These are phyloP conservation scores for Zaprionus lineosus DNA, from an alignment of 2,888 invertebrate species.

Conservation along the genomic window DNA sequence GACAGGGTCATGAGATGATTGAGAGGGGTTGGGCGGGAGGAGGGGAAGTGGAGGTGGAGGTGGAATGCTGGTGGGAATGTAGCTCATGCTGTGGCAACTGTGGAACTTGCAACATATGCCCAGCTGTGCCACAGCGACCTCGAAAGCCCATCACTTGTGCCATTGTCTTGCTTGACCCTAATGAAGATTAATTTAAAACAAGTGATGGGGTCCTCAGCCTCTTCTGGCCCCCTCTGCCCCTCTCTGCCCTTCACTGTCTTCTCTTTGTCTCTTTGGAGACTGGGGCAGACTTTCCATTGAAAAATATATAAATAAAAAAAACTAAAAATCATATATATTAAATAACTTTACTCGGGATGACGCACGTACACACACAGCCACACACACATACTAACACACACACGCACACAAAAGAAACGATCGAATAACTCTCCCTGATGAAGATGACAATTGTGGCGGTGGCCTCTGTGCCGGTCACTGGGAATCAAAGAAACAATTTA, in stretches of 20 bases:
- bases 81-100: not conserved
- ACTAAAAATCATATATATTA: constrained; percentile 5
- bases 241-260: no score
- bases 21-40: not conserved
- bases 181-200: constrained; percentile 74
- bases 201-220: constrained; percentile 35
- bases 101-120: constrained; percentile 41
- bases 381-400: no score
- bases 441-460: constrained; percentile 31
- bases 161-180: constrained; percentile 57
- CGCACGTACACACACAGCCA: constrained; percentile 24
- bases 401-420: constrained; percentile 1
- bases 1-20: not conserved
- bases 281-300: constrained; percentile 19
- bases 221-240: not conserved
- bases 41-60: not conserved
- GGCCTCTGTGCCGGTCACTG: constrained; percentile 9
- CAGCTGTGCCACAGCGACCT: constrained; percentile 28
- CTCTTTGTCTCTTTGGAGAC: no score
- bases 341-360: constrained; percentile 21
- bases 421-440: constrained; percentile 22
- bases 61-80: not conserved
- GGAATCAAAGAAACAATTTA: constrained; percentile 43
- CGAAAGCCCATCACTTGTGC: constrained; percentile 29
- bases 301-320: constrained; percentile 2